These are phyloP conservation scores for Amyelois transitella DNA, from an alignment of 1,140 invertebrate genomes.

Conservation along the genomic window DNA sequence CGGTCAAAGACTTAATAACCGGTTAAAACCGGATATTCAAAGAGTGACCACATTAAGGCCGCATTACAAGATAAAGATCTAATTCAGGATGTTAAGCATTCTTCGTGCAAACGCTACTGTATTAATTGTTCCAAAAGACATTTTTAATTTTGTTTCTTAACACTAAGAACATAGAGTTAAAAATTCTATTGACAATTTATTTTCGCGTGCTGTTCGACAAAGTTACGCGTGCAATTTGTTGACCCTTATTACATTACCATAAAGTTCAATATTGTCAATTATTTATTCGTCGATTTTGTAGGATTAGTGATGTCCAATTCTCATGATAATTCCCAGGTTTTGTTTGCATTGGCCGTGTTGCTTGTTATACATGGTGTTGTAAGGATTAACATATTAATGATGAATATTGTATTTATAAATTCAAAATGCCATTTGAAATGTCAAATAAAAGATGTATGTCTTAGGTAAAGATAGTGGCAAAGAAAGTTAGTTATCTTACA, in stretches of 20 bases:
- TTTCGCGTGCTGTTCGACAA: background rate
- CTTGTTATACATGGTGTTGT: background rate
- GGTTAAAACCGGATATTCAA: conserved; percentile 50
- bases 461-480: too few species aligned
- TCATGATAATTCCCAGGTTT: conserved; percentile 22
- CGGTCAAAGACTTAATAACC: background rate
- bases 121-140: background rate
- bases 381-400: too few species aligned
- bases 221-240: background rate
- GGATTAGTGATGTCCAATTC: conserved; percentile 29
- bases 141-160: background rate
- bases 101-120: conserved; percentile 18
- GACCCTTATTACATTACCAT: background rate
- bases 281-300: background rate
- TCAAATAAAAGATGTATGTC: too few species aligned
- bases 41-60: conserved; percentile 41
- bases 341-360: conserved; percentile 17
- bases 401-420: too few species aligned
- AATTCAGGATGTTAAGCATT: conserved; percentile 44
- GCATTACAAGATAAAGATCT: conserved; percentile 58
- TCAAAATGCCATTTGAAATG: too few species aligned
- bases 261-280: background rate
- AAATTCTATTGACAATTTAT: background rate
- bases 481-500: too few species aligned
- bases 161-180: background rate